Base-by-base conservation (phyloP, 2,888 invertebrate genomes). In the Fragum fragum region DNA sequence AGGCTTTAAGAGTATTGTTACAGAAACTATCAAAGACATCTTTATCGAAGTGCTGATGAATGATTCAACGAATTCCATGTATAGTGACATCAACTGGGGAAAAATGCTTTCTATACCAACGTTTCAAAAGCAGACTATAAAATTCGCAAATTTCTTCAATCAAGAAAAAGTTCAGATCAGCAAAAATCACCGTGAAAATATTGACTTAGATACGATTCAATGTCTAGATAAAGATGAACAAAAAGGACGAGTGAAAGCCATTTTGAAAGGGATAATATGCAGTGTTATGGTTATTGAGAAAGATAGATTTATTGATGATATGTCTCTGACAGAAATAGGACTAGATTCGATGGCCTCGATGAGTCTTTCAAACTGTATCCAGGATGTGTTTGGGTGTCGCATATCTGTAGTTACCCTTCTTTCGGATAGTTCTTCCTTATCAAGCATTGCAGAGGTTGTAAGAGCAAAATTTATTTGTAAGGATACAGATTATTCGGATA, bases 41-140 rank as follows among this genome's bases (percentile, higher is more conserved):
- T 74, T 90, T 18, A 63, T 87, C 0, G 79, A 86, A 42, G 75
- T 81, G 0, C 69, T 89, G 14, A 74, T 86, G 72, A 63, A 81
- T 14, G 83, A 86, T 47, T 70, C 57, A 61, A 74, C 83, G 11
- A 83, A 87, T 59, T 73, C 81, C 5, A 74, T 85, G 1, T 83
- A 81, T 14, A 80, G 83, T 14, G 74, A 75, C 39, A 80, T 89
- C 57, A 78, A 87, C 47, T 82, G 82, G 80, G 73, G 80, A 7
- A 63, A 29, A 55, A 21, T 71, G 26, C 32, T 53, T 21, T 29
- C 28, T 5, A 21, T 57, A 7, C 28, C 23, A 26, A 57, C 57
- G 9, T 57, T 57, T 26, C 16, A 14, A 26, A 28, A 11, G 5
- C 57, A 57, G 28, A 26, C 14, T 26, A 16, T 23, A 28, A 57